phyloP scores from a whole-genome alignment of 2,113 vertebrate species.

The Melanerpes aurifrons region DNA sequence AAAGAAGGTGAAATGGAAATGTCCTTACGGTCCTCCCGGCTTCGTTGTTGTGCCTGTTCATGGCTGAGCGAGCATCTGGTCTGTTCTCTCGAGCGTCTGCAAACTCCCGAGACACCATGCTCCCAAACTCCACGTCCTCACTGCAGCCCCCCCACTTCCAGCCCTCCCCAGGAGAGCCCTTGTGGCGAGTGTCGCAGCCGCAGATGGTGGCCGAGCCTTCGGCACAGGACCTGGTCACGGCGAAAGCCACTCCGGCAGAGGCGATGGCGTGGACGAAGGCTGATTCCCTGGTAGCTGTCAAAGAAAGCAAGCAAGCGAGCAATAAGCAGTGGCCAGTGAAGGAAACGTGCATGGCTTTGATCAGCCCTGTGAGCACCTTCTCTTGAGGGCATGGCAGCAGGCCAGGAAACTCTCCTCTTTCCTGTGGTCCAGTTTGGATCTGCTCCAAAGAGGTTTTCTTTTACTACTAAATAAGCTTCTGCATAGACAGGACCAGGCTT shows the following conservation, averaged over 20 bases:
- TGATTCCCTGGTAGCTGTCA: conserved; percentile 92
- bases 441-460: neutral
- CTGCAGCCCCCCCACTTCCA: conserved; percentile 99
- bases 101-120: conserved; percentile 96
- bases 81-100: conserved; percentile 95
- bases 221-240: conserved; percentile 91
- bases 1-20: neutral
- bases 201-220: conserved; percentile 93
- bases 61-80: conserved; percentile 93
- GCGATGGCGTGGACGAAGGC: conserved; percentile 97
- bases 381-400: neutral
- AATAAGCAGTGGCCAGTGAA: neutral
- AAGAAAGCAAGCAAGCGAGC: neutral
- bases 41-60: conserved; percentile 99
- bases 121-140: conserved; percentile 94
- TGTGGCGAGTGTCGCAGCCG: conserved; percentile 91
- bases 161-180: conserved; percentile 90
- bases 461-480: neutral
- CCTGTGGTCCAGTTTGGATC: neutral
- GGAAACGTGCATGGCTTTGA: neutral
- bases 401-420: neutral
- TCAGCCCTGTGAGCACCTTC: neutral
- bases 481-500: neutral
- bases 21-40: conserved; percentile 89
- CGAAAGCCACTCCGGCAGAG: conserved; percentile 93